These are phyloP conservation scores for Microcebus jonahi DNA, from an alignment of 2,113 vertebrate species.

Conservation along the genomic window DNA sequence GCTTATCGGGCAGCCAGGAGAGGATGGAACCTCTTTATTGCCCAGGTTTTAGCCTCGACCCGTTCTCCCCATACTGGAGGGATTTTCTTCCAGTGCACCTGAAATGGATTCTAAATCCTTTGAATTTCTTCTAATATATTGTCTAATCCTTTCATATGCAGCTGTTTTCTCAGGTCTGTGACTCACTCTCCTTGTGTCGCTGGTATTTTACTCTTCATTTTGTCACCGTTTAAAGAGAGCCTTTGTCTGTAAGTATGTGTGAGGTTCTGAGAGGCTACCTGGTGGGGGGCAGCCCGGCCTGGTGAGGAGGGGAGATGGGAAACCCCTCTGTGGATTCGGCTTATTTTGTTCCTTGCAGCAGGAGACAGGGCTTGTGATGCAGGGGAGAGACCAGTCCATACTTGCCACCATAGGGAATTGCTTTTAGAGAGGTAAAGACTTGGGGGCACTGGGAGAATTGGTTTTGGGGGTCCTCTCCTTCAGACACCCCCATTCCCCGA, in stretches of 20 bases:
- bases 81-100: constrained; percentile 47
- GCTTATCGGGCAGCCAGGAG: not conserved
- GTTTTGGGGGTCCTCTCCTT: not conserved
- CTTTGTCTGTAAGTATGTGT: not conserved
- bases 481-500: not conserved
- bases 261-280: not conserved
- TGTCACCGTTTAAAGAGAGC: not conserved
- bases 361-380: not conserved
- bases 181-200: not conserved
- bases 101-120: constrained; percentile 60
- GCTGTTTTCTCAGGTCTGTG: constrained; percentile 5
- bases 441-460: not conserved
- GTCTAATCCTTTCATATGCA: constrained; percentile 40
- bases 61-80: not conserved
- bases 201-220: constrained; percentile 37
- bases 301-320: not conserved
- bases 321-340: not conserved
- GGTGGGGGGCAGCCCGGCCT: not conserved
- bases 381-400: not conserved
- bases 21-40: not conserved
- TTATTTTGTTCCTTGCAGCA: not conserved
- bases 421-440: not conserved
- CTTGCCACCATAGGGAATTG: not conserved
- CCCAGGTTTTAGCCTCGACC: not conserved
- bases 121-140: constrained; percentile 49